phyloP scores from a whole-genome alignment of 2,797 vertebrate species.

The Chelidonichthys spinosus region DNA sequence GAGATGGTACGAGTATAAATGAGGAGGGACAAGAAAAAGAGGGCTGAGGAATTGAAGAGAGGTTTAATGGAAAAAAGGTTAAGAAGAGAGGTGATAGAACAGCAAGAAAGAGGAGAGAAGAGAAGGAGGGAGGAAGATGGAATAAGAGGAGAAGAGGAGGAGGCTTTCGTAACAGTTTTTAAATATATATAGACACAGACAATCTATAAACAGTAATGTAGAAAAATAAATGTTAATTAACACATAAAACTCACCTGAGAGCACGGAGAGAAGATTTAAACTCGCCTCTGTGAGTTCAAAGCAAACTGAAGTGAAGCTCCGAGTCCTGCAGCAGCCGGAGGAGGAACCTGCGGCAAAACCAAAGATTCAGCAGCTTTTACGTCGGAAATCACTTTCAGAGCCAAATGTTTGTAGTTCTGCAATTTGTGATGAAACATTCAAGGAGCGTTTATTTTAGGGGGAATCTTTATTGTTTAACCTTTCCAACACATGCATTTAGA shows the following conservation, averaged over 20 bases:
- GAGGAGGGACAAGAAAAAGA: too few species aligned
- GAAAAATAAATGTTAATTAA: too few species aligned
- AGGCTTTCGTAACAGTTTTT: too few species aligned
- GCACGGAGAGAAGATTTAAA: slow-evolving; percentile 9
- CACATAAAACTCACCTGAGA: slow-evolving; percentile 41
- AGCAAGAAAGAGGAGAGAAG: too few species aligned
- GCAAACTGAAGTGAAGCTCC: slow-evolving; percentile 14
- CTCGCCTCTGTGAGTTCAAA: background rate
- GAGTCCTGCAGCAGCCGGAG: slow-evolving; percentile 24
- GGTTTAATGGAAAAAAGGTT: too few species aligned
- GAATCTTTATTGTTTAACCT: background rate
- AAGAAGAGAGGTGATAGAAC: too few species aligned
- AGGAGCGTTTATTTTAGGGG: too few species aligned
- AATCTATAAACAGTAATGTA: background rate
- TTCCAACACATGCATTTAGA: background rate
- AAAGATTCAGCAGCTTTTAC: slow-evolving; percentile 47
- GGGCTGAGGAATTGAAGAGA: too few species aligned
- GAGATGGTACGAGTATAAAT: too few species aligned
- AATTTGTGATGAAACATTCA: background rate
- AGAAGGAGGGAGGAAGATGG: background rate
- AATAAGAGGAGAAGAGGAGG: background rate
- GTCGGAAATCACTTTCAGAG: background rate
- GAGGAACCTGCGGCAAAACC: slow-evolving; percentile 26
- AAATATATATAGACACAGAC: background rate
- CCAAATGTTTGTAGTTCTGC: slow-evolving; percentile 37